A percentile compares a stretch with the other conserved stretches of the same genome.
These are phyloP conservation scores for Cacoxenus indagator DNA, from an alignment of 2,888 invertebrate species.

Conservation along the genomic window DNA sequence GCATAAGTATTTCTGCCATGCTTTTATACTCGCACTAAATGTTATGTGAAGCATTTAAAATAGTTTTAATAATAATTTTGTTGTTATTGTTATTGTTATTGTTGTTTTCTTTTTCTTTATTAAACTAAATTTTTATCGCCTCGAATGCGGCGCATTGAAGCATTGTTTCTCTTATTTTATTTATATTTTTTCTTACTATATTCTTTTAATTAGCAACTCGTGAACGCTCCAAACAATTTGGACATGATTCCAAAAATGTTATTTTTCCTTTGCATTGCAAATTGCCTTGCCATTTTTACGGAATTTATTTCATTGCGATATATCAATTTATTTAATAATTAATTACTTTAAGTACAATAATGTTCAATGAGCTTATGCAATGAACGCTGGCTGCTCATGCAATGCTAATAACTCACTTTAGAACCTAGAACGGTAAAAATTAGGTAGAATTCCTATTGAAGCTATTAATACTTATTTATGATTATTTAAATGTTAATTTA, in stretches of 20 bases:
- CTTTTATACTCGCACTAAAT: background rate
- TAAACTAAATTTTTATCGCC: background rate
- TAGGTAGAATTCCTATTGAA: slow-evolving; percentile 23
- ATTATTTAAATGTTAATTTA: slow-evolving; percentile 39
- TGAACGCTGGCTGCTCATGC: background rate
- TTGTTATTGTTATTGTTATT: background rate
- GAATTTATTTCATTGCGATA: background rate
- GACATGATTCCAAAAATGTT: background rate
- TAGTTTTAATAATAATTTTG: background rate
- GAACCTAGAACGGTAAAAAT: background rate
- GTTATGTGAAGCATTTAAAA: slow-evolving; percentile 7
- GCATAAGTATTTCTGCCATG: background rate
- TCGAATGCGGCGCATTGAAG: background rate
- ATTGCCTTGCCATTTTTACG: background rate
- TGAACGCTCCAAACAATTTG: background rate
- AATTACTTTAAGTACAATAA: slow-evolving; percentile 6
- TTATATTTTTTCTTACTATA: too few species aligned
- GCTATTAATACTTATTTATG: slow-evolving; percentile 34
- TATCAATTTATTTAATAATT: background rate
- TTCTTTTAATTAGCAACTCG: background rate
- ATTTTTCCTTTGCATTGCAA: background rate
- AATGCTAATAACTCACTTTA: slow-evolving; percentile 7
- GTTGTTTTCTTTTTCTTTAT: background rate
- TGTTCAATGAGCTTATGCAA: background rate
- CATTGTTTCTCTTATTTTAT: too few species aligned